Evolutionary conservation across 1,140 invertebrate species (phyloP).

Genomic region (Zaprionus vittiger): DNA sequence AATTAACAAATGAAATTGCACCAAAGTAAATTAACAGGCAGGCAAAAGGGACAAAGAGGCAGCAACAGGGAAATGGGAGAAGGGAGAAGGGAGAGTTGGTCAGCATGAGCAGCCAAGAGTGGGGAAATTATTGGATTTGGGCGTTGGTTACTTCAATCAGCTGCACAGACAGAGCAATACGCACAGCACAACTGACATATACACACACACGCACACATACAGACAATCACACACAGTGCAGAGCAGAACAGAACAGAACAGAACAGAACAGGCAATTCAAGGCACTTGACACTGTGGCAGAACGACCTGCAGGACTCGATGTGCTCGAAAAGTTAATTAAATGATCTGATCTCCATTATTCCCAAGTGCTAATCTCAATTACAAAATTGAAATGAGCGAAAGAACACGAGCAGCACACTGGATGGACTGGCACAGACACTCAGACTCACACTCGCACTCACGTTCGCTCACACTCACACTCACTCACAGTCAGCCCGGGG

Average conservation of each 20-base stretch:
- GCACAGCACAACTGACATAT: slow-evolving; percentile 41
- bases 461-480: no score
- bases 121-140: slow-evolving; percentile 67
- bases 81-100: background rate
- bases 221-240: background rate
- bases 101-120: slow-evolving; percentile 19
- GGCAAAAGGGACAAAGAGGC: background rate
- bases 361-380: slow-evolving; percentile 83
- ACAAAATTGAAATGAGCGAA: slow-evolving; percentile 82
- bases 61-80: background rate
- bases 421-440: background rate
- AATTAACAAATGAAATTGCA: slow-evolving; percentile 78
- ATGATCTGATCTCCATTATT: slow-evolving; percentile 84
- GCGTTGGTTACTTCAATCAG: slow-evolving; percentile 60
- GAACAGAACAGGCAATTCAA: slow-evolving; percentile 33
- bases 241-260: background rate
- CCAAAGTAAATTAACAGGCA: slow-evolving; percentile 71
- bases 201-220: slow-evolving; percentile 4
- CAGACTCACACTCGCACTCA: background rate
- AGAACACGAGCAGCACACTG: slow-evolving; percentile 35
- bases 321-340: slow-evolving; percentile 83
- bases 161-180: slow-evolving; percentile 1
- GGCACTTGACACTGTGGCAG: slow-evolving; percentile 60
- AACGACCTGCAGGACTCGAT: slow-evolving; percentile 47
- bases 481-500: slow-evolving; percentile 8